Percentiles rank a stretch among this genome's conserved stretches.
Evolutionary conservation across 2,797 vertebrate species (phyloP).

Genomic region (Darevskia mixta): DNA sequence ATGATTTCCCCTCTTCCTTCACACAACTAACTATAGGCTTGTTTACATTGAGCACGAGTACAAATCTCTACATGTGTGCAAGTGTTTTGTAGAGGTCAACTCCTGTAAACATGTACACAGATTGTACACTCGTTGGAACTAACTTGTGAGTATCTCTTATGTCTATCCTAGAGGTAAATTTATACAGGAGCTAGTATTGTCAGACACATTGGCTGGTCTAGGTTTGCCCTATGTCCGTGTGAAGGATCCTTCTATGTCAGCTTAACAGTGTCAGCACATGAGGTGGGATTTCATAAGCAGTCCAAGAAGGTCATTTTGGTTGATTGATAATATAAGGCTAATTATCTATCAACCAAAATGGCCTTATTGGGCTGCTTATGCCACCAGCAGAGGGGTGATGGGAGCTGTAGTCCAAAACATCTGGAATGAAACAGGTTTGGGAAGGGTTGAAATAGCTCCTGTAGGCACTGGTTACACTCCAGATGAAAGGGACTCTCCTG

Average conservation of each 20-base stretch:
- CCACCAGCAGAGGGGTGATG: neutral
- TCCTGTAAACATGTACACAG: too few relatives aligned
- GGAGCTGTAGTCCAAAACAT: neutral
- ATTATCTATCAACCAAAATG: neutral
- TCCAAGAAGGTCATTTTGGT: neutral
- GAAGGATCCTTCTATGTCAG: neutral
- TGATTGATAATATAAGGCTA: too few relatives aligned
- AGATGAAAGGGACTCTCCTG: too few relatives aligned
- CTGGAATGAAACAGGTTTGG: neutral
- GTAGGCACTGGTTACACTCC: neutral
- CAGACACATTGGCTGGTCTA: neutral
- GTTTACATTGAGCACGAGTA: too few relatives aligned
- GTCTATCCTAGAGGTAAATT: neutral
- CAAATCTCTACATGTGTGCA: too few relatives aligned
- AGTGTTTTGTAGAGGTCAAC: too few relatives aligned
- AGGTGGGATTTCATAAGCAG: neutral
- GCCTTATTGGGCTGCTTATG: neutral
- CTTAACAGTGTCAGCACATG: too few relatives aligned
- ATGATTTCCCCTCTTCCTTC: too few relatives aligned
- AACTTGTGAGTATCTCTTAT: too few relatives aligned
- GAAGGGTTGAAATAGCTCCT: too few relatives aligned
- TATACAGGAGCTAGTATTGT: neutral
- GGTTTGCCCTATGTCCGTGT: neutral
- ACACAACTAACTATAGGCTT: too few relatives aligned
- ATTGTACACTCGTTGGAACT: too few relatives aligned